Evolutionary conservation across 2,113 vertebrate genomes (phyloP), one percentile per base, ranked within the genome.

Genomic region (Chloropsis hardwickii): DNA sequence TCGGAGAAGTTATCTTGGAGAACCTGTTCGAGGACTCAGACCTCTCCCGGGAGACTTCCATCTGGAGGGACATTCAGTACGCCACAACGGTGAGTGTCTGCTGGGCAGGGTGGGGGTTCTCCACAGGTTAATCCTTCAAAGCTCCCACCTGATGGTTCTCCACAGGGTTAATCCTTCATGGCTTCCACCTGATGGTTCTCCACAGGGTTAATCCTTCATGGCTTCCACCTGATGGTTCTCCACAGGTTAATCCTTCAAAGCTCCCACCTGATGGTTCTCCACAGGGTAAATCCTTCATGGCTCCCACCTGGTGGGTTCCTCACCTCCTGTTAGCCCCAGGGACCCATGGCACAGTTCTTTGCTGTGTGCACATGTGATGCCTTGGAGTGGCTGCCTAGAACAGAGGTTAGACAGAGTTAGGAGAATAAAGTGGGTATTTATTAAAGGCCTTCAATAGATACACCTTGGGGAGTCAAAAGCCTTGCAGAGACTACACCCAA

Each of bases 21-120:
- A 99, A 99, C 94, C 97, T 99, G 60, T 98, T 98, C 23, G 98
- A 99, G 92, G 97, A 95, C 44, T 98, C 98, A 0, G 98, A 99
- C 89, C 97, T 99, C 39, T 98, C 98, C 79, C 97, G 97, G 82
- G 98, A 98, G 80, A 98, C 98, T 11, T 98, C 98, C 25, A 88
- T 99, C 96, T 99, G 98, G 98, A 98, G 98, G 96, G 98, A 99
- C 96, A 98, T 99, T 19, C 98, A 99, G 94, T 98, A 98, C 0
- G 98, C 98, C 1, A 98, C 98, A 0, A 98, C 97, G 11, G 98
- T 98, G 97, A 98, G 98, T 98, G 45, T 42, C 37, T 64, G 72
- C 48, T 24, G 8, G 22, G n/a, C 57, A 47, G 37, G 73, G 51
- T 5, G 54, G 53, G 35, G 16, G 3, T 35, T 71, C 40, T 65